These are phyloP conservation scores for Tupiocoris notatus DNA, from an alignment of 2,888 invertebrate genomes.

Conservation along the genomic window DNA sequence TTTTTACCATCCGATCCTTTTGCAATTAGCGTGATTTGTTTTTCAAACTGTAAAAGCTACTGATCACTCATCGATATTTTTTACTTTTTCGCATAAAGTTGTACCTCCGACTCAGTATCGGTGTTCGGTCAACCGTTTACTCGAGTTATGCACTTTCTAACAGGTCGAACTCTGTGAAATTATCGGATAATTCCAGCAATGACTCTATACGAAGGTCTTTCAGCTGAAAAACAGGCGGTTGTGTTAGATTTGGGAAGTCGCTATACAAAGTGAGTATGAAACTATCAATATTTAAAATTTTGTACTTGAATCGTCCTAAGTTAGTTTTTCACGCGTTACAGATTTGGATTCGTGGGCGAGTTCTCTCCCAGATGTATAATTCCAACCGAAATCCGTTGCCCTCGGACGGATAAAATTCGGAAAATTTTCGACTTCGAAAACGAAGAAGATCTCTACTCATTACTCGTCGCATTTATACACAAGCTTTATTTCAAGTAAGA, in stretches of 20 bases:
- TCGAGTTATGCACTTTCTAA: too few species aligned
- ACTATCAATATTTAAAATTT: background rate
- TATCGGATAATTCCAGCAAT: background rate
- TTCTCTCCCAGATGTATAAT: conserved; percentile 84
- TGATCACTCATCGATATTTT: too few species aligned
- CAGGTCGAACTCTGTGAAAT: too few species aligned
- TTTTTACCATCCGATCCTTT: too few species aligned
- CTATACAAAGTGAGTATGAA: conserved; percentile 61
- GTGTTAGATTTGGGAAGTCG: conserved; percentile 87
- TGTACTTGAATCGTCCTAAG: too few species aligned
- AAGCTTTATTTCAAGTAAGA: conserved; percentile 80
- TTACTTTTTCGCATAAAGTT: too few species aligned
- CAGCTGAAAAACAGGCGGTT: conserved; percentile 83
- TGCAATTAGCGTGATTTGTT: too few species aligned
- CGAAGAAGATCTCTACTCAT: conserved; percentile 73
- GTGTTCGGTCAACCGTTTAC: too few species aligned
- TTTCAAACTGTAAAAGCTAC: too few species aligned
- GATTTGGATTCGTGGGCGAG: conserved; percentile 91
- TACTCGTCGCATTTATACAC: conserved; percentile 85
- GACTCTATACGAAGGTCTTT: conserved; percentile 70
- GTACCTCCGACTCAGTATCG: too few species aligned
- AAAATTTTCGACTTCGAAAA: conserved; percentile 66
- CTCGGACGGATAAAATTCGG: conserved; percentile 61
- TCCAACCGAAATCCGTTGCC: conserved; percentile 70
- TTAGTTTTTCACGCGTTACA: too few species aligned